phyloP scores from a whole-genome alignment of 2,113 vertebrate genomes.

The Caretta caretta region DNA sequence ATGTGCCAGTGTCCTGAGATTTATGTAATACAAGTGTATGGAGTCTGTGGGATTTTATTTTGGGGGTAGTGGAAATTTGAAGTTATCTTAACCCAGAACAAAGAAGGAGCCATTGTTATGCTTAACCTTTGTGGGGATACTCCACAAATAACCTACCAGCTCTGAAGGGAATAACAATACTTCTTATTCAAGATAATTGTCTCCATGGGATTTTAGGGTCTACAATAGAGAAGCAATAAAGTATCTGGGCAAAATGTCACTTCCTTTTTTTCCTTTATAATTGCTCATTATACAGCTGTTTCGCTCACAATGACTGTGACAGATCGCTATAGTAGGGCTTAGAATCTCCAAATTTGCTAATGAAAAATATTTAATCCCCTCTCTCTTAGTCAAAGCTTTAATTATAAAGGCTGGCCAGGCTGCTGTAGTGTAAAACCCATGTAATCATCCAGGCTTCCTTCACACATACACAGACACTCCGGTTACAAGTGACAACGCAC shows the following conservation, averaged over 20 bases:
- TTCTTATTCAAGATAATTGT: slow-evolving; percentile 59
- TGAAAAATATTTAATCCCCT: slow-evolving; percentile 59
- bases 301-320: slow-evolving; percentile 8
- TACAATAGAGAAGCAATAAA: slow-evolving; percentile 47
- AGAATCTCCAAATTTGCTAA: slow-evolving; percentile 58
- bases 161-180: slow-evolving; percentile 40
- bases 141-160: not conserved
- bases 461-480: not conserved
- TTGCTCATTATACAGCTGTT: slow-evolving; percentile 37
- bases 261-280: slow-evolving; percentile 48
- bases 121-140: slow-evolving; percentile 20
- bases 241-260: not conserved
- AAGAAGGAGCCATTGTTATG: not conserved
- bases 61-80: slow-evolving; percentile 22
- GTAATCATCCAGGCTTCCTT: not conserved
- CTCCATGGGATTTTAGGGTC: slow-evolving; percentile 54
- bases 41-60: slow-evolving; percentile 20
- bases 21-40: slow-evolving; percentile 35
- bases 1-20: not conserved
- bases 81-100: slow-evolving; percentile 13
- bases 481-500: slow-evolving; percentile 17
- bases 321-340: slow-evolving; percentile 46
- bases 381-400: not conserved
- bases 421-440: not conserved
- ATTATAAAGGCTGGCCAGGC: slow-evolving; percentile 31